Base-by-base conservation (phyloP, 2,888 invertebrate genomes). In the Andrena chrysosceles region DNA sequence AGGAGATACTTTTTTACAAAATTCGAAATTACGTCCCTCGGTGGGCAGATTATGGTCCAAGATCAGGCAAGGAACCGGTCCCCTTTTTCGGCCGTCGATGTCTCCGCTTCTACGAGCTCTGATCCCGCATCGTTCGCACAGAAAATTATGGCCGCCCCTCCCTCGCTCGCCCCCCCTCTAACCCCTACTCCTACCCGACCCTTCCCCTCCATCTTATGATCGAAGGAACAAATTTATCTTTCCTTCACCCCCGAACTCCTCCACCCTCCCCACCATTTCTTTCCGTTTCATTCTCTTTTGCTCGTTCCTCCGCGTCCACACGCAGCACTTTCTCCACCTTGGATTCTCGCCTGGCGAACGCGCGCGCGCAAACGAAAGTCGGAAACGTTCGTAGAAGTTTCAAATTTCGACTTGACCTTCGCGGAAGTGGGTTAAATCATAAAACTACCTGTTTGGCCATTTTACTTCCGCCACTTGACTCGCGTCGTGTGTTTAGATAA, bases 341-440 rank as follows among this genome's bases (percentile, higher is more conserved):
- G 81, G 81, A 90, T 87, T 85, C 83, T 77, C 84, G 72, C 66
- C 64, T 69, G 69, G 72, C 60, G 73, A 82, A 80, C 83, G 83
- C 77, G 63, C 42, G 63, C 81, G 56, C 10, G 56, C 56, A 56
- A 86, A 87, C 86, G 89, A 91, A 90, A 90, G 89, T 90, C 89
- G 89, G 89, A 88, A 90, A 84, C 87, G 81, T 82, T 89, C 88
- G 86, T 87, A 84, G 81, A 83, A 89, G 89, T 90, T 90, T 90
- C 89, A 90, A 90, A 90, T 90, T 88, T 90, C 84, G 86, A 84
- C 83, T 85, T 87, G 86, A 88, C 88, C 88, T 90, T 89, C 88
- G 84, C 56, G 48, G 81, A 86, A 86, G 85, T 90, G 85, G 88
- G 88, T 88, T 88, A 87, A 84, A 87, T 88, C 84, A 85, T 82